Conservation (phyloP, 1,140 invertebrate genomes). For the Zaprionus inermis region DNA sequence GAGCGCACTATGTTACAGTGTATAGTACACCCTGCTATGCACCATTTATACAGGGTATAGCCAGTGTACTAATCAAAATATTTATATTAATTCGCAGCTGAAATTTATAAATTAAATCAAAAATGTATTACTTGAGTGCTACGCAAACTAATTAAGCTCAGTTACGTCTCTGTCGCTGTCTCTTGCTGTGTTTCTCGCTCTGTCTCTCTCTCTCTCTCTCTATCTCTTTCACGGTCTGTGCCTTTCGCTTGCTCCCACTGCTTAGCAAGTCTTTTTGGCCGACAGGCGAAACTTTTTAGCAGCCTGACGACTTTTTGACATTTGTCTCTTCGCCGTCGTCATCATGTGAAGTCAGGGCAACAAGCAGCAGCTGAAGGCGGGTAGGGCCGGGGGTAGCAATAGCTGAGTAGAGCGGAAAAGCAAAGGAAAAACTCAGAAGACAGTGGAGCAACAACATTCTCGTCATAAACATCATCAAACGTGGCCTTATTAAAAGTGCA, state of each 20-base stretch:
- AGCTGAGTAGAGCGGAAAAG: no score
- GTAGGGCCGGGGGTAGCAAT: not conserved
- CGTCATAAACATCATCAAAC: conserved; percentile 56
- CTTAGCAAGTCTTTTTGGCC: not conserved
- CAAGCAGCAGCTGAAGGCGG: not conserved
- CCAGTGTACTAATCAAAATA: not conserved
- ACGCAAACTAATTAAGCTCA: not conserved
- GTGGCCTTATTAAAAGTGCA: conserved; percentile 76
- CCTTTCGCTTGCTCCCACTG: not conserved
- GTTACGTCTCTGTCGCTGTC: no score
- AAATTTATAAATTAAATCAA: conserved; percentile 1
- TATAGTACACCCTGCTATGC: not conserved
- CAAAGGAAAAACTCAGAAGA: not conserved
- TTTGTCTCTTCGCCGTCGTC: conserved; percentile 43
- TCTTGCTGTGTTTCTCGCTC: no score
- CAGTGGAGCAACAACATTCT: conserved; percentile 23
- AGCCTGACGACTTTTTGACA: conserved; percentile 70
- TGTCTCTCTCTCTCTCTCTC: not conserved
- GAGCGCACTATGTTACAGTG: not conserved
- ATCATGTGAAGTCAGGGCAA: conserved; percentile 24
- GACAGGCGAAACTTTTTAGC: conserved; percentile 42
- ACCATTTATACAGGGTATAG: not conserved
- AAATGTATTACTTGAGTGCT: conserved; percentile 4
- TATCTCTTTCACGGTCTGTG: not conserved
- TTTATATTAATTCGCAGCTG: not conserved